Percentiles rank a stretch among this genome's conserved stretches.
Evolutionary conservation across 1,140 invertebrate genomes (phyloP).

Genomic region (Brachionus plicatilis): DNA sequence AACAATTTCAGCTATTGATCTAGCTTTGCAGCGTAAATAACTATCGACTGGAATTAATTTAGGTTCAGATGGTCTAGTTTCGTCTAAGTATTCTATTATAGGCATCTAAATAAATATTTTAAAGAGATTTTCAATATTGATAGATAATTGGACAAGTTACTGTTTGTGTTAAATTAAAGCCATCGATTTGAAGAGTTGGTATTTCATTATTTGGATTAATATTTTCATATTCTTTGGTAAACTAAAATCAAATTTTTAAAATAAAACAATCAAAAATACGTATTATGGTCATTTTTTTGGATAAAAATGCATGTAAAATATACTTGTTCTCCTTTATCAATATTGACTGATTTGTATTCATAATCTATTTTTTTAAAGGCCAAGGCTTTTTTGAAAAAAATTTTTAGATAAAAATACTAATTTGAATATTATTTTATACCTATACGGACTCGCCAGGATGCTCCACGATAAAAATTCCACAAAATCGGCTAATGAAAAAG

Average conservation of each 20-base stretch:
- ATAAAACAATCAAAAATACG: too few relatives aligned
- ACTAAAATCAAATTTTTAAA: slow-evolving; percentile 42
- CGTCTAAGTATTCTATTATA: slow-evolving; percentile 91
- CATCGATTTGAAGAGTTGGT: slow-evolving; percentile 13
- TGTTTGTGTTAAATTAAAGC: not conserved
- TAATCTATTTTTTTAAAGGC: slow-evolving; percentile 89
- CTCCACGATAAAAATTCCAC: slow-evolving; percentile 84
- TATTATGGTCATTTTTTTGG: not conserved
- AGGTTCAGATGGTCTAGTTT: slow-evolving; percentile 73
- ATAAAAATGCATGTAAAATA: not conserved
- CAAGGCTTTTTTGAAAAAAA: slow-evolving; percentile 59
- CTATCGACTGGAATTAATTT: slow-evolving; percentile 74
- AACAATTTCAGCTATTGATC: slow-evolving; percentile 74
- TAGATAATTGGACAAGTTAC: not conserved
- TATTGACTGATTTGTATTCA: slow-evolving; percentile 81
- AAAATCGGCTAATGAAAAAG: slow-evolving; percentile 69
- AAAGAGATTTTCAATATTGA: slow-evolving; percentile 42
- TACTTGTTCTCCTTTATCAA: slow-evolving; percentile 59
- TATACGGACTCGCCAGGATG: slow-evolving; percentile 83
- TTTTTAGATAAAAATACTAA: too few relatives aligned
- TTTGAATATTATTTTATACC: slow-evolving; percentile 46
- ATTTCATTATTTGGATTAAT: slow-evolving; percentile 18
- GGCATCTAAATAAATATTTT: slow-evolving; percentile 61
- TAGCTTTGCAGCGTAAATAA: slow-evolving; percentile 64
- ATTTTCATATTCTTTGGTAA: not conserved